Percentiles rank a stretch among this genome's conserved stretches.
These are phyloP conservation scores for Corythaeola cristata DNA, from an alignment of 2,113 vertebrate species.

Conservation along the genomic window DNA sequence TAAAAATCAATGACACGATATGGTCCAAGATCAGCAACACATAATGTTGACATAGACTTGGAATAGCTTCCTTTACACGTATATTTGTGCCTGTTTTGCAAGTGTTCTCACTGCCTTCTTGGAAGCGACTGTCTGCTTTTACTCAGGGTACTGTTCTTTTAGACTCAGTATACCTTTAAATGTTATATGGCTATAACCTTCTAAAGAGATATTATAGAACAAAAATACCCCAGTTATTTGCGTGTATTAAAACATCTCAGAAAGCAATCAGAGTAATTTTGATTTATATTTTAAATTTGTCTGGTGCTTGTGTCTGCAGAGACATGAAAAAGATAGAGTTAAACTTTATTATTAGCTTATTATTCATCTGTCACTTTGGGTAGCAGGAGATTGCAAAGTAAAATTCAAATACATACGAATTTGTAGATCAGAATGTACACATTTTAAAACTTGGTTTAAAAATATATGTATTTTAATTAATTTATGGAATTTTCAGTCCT, in stretches of 20 bases:
- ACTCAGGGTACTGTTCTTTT: neutral
- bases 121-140: neutral
- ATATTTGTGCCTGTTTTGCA: neutral
- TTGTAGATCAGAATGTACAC: neutral
- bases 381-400: neutral
- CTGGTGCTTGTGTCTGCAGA: neutral
- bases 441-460: neutral
- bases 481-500: neutral
- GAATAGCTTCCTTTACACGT: neutral
- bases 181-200: neutral
- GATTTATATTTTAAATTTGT: neutral
- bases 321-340: neutral
- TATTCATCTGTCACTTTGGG: neutral
- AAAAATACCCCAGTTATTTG: neutral
- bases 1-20: conserved; percentile 27
- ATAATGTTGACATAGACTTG: neutral
- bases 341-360: neutral
- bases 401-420: neutral
- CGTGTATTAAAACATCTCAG: neutral
- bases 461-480: neutral
- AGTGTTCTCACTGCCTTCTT: neutral
- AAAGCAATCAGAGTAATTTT: neutral
- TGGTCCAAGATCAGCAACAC: neutral
- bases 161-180: neutral
- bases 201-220: neutral